Evolutionary conservation across 1,140 invertebrate species (phyloP), one percentile per base, ranked within the genome.

Genomic region (Panagrolaimus sp.): DNA sequence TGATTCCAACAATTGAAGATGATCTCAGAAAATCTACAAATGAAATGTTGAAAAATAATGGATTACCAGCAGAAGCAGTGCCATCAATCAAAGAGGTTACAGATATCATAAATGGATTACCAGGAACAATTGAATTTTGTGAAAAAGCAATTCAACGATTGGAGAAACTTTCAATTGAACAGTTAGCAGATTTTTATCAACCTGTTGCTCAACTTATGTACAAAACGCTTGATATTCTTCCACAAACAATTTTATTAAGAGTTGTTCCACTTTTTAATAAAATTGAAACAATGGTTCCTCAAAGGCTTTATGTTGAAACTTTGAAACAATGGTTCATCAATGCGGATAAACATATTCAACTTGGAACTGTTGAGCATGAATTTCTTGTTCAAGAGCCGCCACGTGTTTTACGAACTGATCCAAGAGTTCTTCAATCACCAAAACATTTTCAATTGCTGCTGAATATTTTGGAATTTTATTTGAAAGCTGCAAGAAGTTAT

Each of bases 381-480:
- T 58, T 58, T 21, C 5, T 58, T 12, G 52, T 58, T 0, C 21
- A 21, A 10, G 52, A 58, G 52, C 52, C 52, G 5, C 28, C 52
- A 2, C 21, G 52, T 12, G 52, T 58, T 10, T 21, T 58, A 12
- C 52, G 52, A n/a, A n/a, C 17, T 21, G 52, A 58, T 58, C 14
- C 12, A 58, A 21, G 52, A 28, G 28, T 58, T n/a, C 52, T 58
- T 12, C 21, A 58, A 21, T 28, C 21, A 26, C 52, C 52, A 14
- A 24, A 9, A 2, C 52, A 58, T 24, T 58, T 58, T 14, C 52
- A 21, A 8, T 2, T 58, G 0, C 8, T 58, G 17, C 5, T 58
- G 12, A 21, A n/a, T 12, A 58, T 58, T 21, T n/a, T 58, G 52
- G 52, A 58, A 21, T 58, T 58, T 28, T 58, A 58, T 26, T 21